These are phyloP conservation scores for Procambarus clarkii DNA, from an alignment of 1,140 invertebrate genomes.

Conservation along the genomic window DNA sequence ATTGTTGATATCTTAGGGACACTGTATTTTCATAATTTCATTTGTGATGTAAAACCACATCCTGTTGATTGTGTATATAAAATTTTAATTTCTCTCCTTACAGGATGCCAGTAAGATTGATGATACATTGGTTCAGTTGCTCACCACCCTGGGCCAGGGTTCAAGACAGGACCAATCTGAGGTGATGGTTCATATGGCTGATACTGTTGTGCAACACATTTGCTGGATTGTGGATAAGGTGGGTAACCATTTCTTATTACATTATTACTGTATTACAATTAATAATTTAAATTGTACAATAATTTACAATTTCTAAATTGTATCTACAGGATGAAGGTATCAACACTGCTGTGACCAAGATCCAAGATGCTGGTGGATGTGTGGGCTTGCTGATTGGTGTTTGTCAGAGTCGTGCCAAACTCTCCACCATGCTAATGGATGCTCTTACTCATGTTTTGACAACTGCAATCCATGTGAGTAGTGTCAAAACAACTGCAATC, in stretches of 20 bases:
- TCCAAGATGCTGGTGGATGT: slow-evolving; percentile 20
- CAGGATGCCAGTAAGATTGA: background rate
- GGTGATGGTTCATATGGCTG: slow-evolving; percentile 29
- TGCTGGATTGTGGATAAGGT: slow-evolving; percentile 29
- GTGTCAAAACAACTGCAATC: too few relatives aligned
- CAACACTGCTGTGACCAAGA: slow-evolving; percentile 1
- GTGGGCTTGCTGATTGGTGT: slow-evolving; percentile 35
- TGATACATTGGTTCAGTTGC: slow-evolving; percentile 18
- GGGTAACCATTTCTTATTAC: too few relatives aligned
- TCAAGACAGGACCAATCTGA: background rate
- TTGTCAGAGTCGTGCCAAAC: slow-evolving; percentile 36
- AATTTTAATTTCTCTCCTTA: background rate
- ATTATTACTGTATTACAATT: background rate
- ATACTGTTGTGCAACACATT: slow-evolving; percentile 19
- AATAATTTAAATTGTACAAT: background rate
- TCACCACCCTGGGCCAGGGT: slow-evolving; percentile 9
- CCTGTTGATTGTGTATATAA: too few relatives aligned
- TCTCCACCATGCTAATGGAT: slow-evolving; percentile 21
- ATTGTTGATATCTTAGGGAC: too few relatives aligned
- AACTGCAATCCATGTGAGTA: slow-evolving; percentile 20
- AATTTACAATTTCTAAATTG: background rate
- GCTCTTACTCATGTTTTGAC: slow-evolving; percentile 14
- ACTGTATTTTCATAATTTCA: too few relatives aligned
- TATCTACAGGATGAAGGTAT: slow-evolving; percentile 26
- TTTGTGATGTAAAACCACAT: too few relatives aligned